Conservation (phyloP, 2,113 vertebrate species). For the Eublepharis macularius region DNA sequence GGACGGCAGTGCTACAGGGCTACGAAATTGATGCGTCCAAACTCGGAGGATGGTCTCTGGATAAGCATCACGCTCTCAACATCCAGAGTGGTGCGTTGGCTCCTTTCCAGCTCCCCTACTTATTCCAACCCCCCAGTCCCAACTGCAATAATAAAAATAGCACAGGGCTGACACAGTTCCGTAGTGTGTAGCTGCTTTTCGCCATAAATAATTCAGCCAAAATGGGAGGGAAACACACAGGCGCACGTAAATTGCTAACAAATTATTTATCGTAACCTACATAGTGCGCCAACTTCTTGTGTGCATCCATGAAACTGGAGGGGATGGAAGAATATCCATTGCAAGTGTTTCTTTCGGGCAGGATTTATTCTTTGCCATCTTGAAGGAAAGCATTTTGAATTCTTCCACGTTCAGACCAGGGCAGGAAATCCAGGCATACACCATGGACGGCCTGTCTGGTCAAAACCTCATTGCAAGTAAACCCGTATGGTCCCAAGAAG, state of each 20-base stretch:
- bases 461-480: neutral
- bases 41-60: conserved; percentile 93
- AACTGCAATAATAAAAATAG: no score
- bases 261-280: conserved; percentile 30
- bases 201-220: conserved; percentile 13
- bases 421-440: neutral
- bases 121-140: neutral
- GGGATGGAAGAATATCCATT: neutral
- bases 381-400: neutral
- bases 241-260: neutral
- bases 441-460: neutral
- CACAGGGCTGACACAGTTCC: neutral
- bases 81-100: conserved; percentile 90
- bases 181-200: neutral
- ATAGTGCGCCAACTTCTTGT: conserved; percentile 6
- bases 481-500: neutral
- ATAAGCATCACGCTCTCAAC: conserved; percentile 95
- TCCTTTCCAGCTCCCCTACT: neutral
- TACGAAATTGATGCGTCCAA: conserved; percentile 94
- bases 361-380: neutral
- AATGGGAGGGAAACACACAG: neutral
- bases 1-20: conserved; percentile 92
- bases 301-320: neutral
- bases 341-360: neutral
- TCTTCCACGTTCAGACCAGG: neutral